A percentile compares a stretch with the other conserved stretches of the same genome.
These are phyloP conservation scores for Dusona sp. DNA, from an alignment of 2,888 invertebrate genomes.

Conservation along the genomic window DNA sequence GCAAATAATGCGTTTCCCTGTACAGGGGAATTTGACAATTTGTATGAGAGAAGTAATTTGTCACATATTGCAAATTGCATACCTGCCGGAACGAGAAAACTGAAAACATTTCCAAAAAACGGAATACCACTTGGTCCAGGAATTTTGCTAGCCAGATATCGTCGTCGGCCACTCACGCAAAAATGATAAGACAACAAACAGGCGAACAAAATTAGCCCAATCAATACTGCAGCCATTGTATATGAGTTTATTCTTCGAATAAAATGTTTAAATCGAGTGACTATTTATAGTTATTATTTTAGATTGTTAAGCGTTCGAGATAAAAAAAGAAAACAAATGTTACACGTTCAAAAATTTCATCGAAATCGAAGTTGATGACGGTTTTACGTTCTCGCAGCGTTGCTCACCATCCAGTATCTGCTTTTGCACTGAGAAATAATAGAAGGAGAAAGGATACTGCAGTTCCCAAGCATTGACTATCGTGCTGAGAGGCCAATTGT, in stretches of 20 bases:
- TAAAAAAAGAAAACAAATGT: background rate
- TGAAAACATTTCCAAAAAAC: slow-evolving; percentile 72
- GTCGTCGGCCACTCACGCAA: slow-evolving; percentile 74
- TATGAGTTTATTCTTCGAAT: background rate
- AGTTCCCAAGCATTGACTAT: background rate
- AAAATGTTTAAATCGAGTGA: background rate
- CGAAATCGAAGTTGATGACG: background rate
- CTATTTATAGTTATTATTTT: background rate
- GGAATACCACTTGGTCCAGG: slow-evolving; percentile 79
- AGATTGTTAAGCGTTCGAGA: background rate
- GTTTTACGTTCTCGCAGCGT: background rate
- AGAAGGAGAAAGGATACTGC: background rate
- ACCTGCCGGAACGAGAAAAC: slow-evolving; percentile 66
- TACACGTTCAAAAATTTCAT: background rate
- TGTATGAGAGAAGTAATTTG: background rate
- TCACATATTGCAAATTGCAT: background rate
- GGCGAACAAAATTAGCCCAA: slow-evolving; percentile 35
- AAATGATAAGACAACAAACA: slow-evolving; percentile 44
- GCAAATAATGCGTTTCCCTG: too few species aligned
- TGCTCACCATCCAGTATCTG: background rate
- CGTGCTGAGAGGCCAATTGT: background rate
- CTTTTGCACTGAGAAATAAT: background rate
- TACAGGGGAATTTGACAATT: too few species aligned
- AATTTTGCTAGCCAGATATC: slow-evolving; percentile 77
- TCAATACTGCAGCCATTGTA: slow-evolving; percentile 9